A percentile compares a stretch with the other conserved stretches of the same genome.
Evolutionary conservation across 2,888 invertebrate genomes (phyloP).

Genomic region (Ryuthela nishihirai): DNA sequence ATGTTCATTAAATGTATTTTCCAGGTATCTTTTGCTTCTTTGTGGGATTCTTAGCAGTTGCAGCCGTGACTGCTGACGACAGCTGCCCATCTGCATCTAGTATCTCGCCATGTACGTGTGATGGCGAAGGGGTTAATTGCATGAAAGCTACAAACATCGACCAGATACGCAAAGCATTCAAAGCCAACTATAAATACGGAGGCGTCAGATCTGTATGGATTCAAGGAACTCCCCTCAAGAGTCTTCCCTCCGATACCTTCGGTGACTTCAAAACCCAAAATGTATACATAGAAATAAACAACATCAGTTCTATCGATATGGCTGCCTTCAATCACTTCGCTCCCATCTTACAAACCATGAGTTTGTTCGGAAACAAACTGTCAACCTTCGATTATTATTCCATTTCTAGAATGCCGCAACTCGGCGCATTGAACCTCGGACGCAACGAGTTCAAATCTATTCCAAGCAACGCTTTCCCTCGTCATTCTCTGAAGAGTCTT

Average conservation of each 20-base stretch:
- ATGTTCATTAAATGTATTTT: no score
- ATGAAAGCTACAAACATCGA: conserved; percentile 14
- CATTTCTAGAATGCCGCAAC: background rate
- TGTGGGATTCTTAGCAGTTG: background rate
- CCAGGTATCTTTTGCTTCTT: no score
- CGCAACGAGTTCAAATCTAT: conserved; percentile 15
- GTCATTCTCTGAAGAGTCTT: conserved; percentile 2
- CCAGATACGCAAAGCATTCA: conserved; percentile 19
- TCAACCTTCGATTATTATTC: conserved; percentile 2
- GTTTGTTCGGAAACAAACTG: conserved; percentile 32
- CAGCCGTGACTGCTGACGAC: conserved; percentile 8
- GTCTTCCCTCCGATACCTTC: conserved; percentile 20
- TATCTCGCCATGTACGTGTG: conserved; percentile 32
- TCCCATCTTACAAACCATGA: conserved; percentile 7
- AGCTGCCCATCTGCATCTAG: conserved; percentile 19
- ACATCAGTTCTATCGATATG: conserved; percentile 12
- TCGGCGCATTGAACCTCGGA: conserved; percentile 15
- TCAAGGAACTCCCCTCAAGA: conserved; percentile 29
- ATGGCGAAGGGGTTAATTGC: conserved; percentile 36
- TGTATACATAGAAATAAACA: conserved; percentile 28
- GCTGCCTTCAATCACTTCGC: conserved; percentile 15
- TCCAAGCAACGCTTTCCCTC: conserved; percentile 17
- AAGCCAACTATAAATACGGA: conserved; percentile 22
- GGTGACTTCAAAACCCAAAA: conserved; percentile 16
- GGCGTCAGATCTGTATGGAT: conserved; percentile 26